Conservation (phyloP, 1,140 invertebrate species). For the Brachionus plicatilis region DNA sequence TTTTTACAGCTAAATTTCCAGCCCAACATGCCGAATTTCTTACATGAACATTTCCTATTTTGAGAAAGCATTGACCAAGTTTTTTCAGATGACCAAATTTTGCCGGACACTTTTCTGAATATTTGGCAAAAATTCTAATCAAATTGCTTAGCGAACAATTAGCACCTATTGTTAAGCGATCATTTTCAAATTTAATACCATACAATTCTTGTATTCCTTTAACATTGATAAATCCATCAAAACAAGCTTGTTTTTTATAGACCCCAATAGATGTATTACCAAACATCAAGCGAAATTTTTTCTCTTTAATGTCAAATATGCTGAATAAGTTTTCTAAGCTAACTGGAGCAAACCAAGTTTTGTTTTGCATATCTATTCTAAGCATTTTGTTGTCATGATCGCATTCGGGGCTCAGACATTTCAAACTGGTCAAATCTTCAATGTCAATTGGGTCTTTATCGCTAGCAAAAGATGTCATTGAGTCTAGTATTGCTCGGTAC, state of each 20-base stretch:
- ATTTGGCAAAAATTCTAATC: neutral
- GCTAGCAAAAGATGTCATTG: constrained; percentile 35
- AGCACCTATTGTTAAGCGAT: neutral
- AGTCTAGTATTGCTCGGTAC: constrained; percentile 54
- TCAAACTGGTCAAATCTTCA: constrained; percentile 3
- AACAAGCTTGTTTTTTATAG: neutral
- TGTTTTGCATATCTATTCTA: neutral
- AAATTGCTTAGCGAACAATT: neutral
- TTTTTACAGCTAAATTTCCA: constrained; percentile 73
- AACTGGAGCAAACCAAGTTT: neutral
- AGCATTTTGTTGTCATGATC: neutral
- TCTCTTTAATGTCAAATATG: neutral
- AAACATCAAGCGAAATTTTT: neutral
- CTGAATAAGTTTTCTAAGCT: neutral
- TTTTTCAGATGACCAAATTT: neutral
- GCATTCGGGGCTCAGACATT: neutral
- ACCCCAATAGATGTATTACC: constrained; percentile 34
- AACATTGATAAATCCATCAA: neutral
- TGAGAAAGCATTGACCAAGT: neutral
- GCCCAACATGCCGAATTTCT: constrained; percentile 60
- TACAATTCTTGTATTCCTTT: neutral
- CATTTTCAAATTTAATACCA: neutral
- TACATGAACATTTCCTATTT: neutral
- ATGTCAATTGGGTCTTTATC: constrained; percentile 24
- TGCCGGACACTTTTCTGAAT: neutral